Percentiles rank a stretch among this genome's conserved stretches.
These are phyloP conservation scores for Euphydryas editha DNA, from an alignment of 2,888 invertebrate genomes.

Conservation along the genomic window DNA sequence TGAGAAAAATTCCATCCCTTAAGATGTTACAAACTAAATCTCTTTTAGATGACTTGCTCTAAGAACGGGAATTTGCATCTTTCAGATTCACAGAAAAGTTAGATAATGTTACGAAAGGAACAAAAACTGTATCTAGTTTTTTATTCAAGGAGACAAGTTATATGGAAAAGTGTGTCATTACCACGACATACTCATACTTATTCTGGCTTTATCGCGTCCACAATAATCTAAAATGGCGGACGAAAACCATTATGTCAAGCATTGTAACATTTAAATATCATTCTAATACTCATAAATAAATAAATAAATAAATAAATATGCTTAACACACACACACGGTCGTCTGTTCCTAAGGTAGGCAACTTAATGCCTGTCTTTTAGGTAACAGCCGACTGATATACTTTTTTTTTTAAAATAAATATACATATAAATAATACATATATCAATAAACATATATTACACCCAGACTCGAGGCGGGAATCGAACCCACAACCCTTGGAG, in stretches of 20 bases:
- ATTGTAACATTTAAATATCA: background rate
- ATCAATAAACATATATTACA: no score
- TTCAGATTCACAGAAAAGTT: background rate
- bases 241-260: background rate
- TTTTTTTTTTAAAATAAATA: no score
- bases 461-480: no score
- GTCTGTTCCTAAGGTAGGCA: no score
- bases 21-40: slow-evolving; percentile 14
- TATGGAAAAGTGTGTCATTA: background rate
- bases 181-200: background rate
- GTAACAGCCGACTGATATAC: no score
- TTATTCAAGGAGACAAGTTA: background rate
- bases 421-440: no score
- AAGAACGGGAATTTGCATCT: slow-evolving; percentile 21
- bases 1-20: slow-evolving; percentile 2
- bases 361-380: no score
- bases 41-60: slow-evolving; percentile 21
- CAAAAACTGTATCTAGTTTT: background rate
- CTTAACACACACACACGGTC: no score
- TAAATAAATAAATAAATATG: no score
- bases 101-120: background rate
- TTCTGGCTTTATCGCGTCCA: background rate
- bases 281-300: background rate
- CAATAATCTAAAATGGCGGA: background rate
- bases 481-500: no score